These are phyloP conservation scores for Zygothrica quintamaculata DNA, from an alignment of 2,888 invertebrate species.

Conservation along the genomic window DNA sequence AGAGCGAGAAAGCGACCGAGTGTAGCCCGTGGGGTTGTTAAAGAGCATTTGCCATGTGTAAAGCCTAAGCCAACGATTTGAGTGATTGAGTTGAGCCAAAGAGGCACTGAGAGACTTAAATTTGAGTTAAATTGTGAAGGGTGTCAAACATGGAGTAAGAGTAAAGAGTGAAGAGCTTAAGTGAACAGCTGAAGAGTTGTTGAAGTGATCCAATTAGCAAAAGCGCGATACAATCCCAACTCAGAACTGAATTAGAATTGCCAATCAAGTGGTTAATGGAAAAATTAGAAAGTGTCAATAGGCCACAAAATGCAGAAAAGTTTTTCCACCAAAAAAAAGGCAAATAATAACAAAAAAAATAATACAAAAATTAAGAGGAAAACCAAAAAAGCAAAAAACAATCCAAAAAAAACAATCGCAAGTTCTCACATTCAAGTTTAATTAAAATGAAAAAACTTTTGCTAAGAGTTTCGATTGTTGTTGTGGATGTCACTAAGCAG, in stretches of 20 bases:
- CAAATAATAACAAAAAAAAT: not conserved
- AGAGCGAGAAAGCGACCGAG: slow-evolving; percentile 3
- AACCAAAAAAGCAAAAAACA: no score
- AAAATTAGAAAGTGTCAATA: slow-evolving; percentile 40
- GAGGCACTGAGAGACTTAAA: slow-evolving; percentile 43
- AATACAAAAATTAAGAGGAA: not conserved
- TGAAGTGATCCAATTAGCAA: slow-evolving; percentile 67
- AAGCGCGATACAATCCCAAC: slow-evolving; percentile 36
- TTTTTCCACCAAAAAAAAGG: slow-evolving; percentile 28
- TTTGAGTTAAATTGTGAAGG: slow-evolving; percentile 32
- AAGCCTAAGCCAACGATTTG: slow-evolving; percentile 26
- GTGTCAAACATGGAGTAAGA: slow-evolving; percentile 34
- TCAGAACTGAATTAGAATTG: not conserved
- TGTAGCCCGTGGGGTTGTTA: slow-evolving; percentile 27
- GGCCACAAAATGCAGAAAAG: slow-evolving; percentile 28
- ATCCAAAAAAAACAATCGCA: no score
- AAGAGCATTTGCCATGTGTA: slow-evolving; percentile 14
- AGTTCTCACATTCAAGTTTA: slow-evolving; percentile 62
- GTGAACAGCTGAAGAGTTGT: slow-evolving; percentile 13
- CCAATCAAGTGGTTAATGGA: slow-evolving; percentile 1
- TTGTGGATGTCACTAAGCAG: slow-evolving; percentile 29
- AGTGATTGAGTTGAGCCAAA: slow-evolving; percentile 56
- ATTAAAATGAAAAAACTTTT: slow-evolving; percentile 62
- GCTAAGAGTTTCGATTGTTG: slow-evolving; percentile 18
- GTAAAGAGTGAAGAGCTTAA: slow-evolving; percentile 19